phyloP scores from a whole-genome alignment of 2,113 vertebrate genomes.

The Prunella himalayana region DNA sequence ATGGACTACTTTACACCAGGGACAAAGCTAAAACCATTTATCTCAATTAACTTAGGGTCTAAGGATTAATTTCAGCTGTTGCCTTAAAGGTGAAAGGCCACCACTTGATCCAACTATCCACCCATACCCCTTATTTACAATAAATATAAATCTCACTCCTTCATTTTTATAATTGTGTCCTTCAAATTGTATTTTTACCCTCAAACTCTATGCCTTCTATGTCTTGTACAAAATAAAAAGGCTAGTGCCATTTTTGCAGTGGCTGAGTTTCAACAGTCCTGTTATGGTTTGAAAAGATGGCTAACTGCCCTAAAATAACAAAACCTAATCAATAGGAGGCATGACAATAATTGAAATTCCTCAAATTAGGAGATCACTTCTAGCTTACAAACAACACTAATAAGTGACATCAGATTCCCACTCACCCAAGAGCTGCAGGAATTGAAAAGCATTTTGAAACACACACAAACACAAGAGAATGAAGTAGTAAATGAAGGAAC shows the following conservation, averaged over 20 bases:
- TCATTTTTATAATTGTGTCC: not conserved
- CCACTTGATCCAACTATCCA: slow-evolving; percentile 12
- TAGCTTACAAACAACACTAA: slow-evolving; percentile 46
- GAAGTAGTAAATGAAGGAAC: not conserved
- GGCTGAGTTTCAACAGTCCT: not conserved
- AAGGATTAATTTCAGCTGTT: slow-evolving; percentile 68
- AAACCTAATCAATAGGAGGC: slow-evolving; percentile 50
- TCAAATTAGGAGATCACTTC: slow-evolving; percentile 37
- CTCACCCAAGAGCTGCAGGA: not conserved
- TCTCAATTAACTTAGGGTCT: slow-evolving; percentile 72
- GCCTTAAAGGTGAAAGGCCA: slow-evolving; percentile 67
- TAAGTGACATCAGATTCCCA: not conserved
- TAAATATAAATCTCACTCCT: not conserved
- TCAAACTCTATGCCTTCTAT: not conserved
- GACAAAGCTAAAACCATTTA: slow-evolving; percentile 67
- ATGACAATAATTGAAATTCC: slow-evolving; percentile 53
- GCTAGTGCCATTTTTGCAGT: not conserved
- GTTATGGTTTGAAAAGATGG: not conserved
- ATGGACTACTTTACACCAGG: slow-evolving; percentile 61
- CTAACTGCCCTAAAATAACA: slow-evolving; percentile 4
- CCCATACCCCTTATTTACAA: not conserved
- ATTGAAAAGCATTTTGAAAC: slow-evolving; percentile 41
- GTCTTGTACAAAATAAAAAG: not conserved
- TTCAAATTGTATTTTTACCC: not conserved
- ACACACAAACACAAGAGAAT: not conserved